phyloP scores from a whole-genome alignment of 2,797 vertebrate species.

The Diplodus puntazzo region DNA sequence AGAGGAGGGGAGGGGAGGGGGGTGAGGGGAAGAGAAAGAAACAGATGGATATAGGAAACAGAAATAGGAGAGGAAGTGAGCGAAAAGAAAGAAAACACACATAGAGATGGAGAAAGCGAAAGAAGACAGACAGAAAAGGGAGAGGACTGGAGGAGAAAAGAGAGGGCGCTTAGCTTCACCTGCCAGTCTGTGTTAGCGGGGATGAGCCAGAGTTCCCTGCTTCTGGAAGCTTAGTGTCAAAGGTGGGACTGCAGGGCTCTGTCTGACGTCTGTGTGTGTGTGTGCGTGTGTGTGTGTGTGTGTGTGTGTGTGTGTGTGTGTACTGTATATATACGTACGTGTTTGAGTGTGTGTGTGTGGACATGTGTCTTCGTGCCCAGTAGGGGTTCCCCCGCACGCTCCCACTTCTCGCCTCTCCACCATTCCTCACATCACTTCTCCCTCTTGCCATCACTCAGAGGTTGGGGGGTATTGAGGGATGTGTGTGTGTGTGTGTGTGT shows the following conservation, averaged over 20 bases:
- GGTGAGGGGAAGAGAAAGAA: slow-evolving; percentile 38
- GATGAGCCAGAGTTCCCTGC: slow-evolving; percentile 79
- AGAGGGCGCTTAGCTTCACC: slow-evolving; percentile 85
- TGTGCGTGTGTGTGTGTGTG: slow-evolving; percentile 23
- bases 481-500: slow-evolving; percentile 13
- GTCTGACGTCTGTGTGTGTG: slow-evolving; percentile 63
- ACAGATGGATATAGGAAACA: slow-evolving; percentile 71
- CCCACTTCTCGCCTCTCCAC: slow-evolving; percentile 60
- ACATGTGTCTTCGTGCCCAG: slow-evolving; percentile 70
- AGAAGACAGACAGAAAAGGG: slow-evolving; percentile 66
- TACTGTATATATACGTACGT: too few species aligned
- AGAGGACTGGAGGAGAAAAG: slow-evolving; percentile 68
- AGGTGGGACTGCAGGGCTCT: slow-evolving; percentile 79
- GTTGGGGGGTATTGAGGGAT: slow-evolving; percentile 9
- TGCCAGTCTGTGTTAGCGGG: slow-evolving; percentile 84
- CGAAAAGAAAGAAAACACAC: slow-evolving; percentile 48
- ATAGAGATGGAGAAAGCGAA: slow-evolving; percentile 60
- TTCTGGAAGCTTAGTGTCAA: slow-evolving; percentile 85
- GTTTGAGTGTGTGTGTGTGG: slow-evolving; percentile 9
- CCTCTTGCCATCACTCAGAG: slow-evolving; percentile 50
- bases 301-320: slow-evolving; percentile 15
- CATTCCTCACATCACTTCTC: slow-evolving; percentile 57
- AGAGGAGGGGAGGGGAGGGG: slow-evolving; percentile 1
- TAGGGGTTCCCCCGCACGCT: slow-evolving; percentile 75
- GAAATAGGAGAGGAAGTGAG: slow-evolving; percentile 68